phyloP scores from a whole-genome alignment of 2,113 vertebrate species.

The Calcarius ornatus region DNA sequence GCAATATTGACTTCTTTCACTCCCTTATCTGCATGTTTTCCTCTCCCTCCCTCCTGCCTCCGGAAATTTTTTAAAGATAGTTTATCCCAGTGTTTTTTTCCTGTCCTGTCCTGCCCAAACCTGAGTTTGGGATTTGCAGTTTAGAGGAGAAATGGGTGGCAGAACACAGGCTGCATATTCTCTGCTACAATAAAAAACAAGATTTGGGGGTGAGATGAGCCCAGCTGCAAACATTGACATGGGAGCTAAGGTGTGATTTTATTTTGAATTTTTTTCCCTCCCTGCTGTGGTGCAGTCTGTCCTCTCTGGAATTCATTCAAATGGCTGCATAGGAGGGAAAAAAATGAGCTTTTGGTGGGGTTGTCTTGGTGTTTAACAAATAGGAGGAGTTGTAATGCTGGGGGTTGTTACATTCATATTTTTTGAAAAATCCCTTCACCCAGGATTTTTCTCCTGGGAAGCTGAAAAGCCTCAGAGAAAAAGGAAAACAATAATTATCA shows the following conservation, averaged over 20 bases:
- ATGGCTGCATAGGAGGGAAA: background rate
- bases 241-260: background rate
- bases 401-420: too few relatives aligned
- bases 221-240: background rate
- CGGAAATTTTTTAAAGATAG: background rate
- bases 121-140: background rate
- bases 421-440: too few relatives aligned
- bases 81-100: background rate
- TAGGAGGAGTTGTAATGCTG: background rate
- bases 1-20: background rate
- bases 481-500: too few relatives aligned
- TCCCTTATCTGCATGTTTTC: background rate
- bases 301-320: background rate
- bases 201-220: background rate
- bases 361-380: background rate
- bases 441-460: too few relatives aligned
- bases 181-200: background rate
- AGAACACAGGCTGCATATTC: background rate
- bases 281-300: background rate
- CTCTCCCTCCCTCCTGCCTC: background rate
- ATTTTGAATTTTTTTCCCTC: background rate
- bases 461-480: too few relatives aligned
- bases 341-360: background rate
- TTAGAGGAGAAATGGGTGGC: background rate
- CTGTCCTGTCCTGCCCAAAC: background rate